phyloP scores from a whole-genome alignment of 2,888 invertebrate genomes.

The Tineola bisselliella region DNA sequence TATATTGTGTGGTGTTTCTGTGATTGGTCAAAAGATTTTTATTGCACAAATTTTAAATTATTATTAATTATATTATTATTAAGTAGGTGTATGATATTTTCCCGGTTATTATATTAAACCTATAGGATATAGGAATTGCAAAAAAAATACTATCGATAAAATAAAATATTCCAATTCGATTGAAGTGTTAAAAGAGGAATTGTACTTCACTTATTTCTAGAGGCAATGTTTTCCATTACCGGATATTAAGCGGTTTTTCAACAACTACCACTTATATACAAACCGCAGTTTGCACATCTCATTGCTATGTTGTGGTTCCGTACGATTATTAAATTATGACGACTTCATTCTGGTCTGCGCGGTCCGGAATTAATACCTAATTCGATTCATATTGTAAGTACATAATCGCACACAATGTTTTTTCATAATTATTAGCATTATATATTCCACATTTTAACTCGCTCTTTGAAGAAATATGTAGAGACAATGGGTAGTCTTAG shows the following conservation, averaged over 20 bases:
- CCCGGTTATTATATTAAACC: too few species aligned
- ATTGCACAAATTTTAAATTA: too few species aligned
- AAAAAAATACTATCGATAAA: background rate
- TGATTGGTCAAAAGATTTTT: too few species aligned
- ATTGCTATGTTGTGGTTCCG: background rate
- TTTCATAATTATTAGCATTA: too few species aligned
- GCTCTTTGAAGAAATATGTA: too few species aligned
- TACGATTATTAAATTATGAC: background rate
- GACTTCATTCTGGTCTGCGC: background rate
- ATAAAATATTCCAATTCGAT: background rate
- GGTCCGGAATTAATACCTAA: background rate
- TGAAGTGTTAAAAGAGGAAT: constrained; percentile 5
- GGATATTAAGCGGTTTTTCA: constrained; percentile 9
- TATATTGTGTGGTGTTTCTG: background rate
- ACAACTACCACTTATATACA: background rate
- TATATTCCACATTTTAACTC: too few species aligned
- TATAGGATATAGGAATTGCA: too few species aligned
- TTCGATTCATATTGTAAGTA: background rate
- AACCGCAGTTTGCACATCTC: background rate
- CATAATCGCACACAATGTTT: background rate
- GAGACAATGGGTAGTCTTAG: too few species aligned
- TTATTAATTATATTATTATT: too few species aligned
- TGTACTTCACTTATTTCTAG: background rate
- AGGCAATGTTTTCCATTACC: constrained; percentile 6
- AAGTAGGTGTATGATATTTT: too few species aligned